Percentiles rank a stretch among this genome's conserved stretches.
Conservation (phyloP, 2,113 vertebrate genomes). For the Phycodurus eques region DNA sequence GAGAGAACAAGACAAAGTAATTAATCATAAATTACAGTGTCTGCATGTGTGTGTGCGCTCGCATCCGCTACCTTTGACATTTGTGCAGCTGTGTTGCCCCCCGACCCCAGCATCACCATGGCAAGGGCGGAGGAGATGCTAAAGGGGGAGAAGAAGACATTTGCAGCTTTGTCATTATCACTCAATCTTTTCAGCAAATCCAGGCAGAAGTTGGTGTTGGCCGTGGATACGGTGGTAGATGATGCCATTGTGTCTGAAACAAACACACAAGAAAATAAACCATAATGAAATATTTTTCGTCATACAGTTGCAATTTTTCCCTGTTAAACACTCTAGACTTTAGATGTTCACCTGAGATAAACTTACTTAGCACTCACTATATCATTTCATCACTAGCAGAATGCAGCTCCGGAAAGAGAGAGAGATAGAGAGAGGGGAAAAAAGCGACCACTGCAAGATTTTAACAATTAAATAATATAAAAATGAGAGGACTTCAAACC, state of each 20-base stretch:
- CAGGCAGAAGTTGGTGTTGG: slow-evolving; percentile 80
- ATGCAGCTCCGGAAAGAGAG: background rate
- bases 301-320: background rate
- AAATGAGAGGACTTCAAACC: background rate
- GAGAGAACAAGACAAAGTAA: background rate
- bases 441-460: background rate
- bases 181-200: slow-evolving; percentile 76
- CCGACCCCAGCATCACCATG: slow-evolving; percentile 81
- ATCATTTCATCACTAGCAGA: background rate
- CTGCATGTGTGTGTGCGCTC: background rate
- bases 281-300: background rate
- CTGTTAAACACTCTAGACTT: background rate
- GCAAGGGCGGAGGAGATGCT: slow-evolving; percentile 81
- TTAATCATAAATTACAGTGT: slow-evolving; percentile 9
- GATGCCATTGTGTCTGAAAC: slow-evolving; percentile 50
- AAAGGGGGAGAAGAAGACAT: slow-evolving; percentile 83
- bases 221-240: slow-evolving; percentile 42
- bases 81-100: slow-evolving; percentile 77
- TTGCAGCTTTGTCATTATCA: slow-evolving; percentile 52
- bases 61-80: slow-evolving; percentile 70
- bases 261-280: background rate
- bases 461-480: background rate
- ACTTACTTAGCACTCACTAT: background rate
- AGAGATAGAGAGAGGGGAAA: background rate
- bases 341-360: background rate